phyloP scores from a whole-genome alignment of 1,140 invertebrate genomes.

The Trichonephila clavipes region DNA sequence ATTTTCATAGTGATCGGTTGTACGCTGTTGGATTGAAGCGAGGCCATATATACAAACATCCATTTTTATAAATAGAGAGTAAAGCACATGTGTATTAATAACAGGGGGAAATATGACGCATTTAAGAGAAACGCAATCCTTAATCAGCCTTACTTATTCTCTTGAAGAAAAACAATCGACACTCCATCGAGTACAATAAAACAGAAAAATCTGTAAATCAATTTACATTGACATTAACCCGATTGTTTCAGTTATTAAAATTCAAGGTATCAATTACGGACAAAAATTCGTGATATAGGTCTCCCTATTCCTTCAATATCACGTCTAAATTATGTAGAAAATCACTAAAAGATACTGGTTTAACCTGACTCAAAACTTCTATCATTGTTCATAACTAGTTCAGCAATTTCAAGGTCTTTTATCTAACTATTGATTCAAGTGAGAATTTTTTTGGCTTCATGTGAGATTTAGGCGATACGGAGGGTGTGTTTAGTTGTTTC shows the following conservation, averaged over 20 bases:
- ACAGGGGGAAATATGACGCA: no score
- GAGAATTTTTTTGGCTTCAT: background rate
- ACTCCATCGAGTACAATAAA: no score
- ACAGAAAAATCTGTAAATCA: background rate
- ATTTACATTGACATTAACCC: background rate
- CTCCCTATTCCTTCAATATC: background rate
- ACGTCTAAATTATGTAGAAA: background rate
- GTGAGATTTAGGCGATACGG: background rate
- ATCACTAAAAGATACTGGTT: background rate
- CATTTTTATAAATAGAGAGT: no score
- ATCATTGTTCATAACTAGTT: background rate
- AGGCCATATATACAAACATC: no score
- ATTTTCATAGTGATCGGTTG: no score
- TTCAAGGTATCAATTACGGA: background rate
- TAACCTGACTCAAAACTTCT: background rate
- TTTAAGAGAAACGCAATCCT: no score
- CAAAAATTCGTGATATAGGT: background rate
- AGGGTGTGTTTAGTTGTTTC: background rate
- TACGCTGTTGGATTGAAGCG: no score
- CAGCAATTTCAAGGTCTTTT: background rate
- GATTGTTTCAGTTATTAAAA: background rate
- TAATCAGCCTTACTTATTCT: no score
- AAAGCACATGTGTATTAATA: no score
- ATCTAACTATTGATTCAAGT: background rate
- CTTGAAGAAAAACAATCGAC: no score